A percentile compares a stretch with the other conserved stretches of the same genome.
These are phyloP conservation scores for Triplophysa rosa DNA, from an alignment of 2,113 vertebrate species.

Conservation along the genomic window DNA sequence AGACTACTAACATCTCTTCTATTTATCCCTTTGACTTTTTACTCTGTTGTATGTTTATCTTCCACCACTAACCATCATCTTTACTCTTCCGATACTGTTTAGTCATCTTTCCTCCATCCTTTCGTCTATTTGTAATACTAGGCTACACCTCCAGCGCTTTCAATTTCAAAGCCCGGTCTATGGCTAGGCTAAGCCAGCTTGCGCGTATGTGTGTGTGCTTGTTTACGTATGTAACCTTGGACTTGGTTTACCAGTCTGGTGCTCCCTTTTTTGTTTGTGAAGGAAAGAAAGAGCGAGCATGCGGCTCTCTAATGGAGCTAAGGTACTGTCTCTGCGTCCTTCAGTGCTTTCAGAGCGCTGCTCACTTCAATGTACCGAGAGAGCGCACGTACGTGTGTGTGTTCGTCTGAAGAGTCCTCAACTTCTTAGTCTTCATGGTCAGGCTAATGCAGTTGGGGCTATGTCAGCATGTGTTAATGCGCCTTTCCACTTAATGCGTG, in stretches of 20 bases:
- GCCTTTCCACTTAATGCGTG: slow-evolving; percentile 34
- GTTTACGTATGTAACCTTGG: slow-evolving; percentile 39
- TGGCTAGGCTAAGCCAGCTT: neutral
- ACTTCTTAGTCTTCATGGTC: slow-evolving; percentile 50
- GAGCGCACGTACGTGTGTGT: slow-evolving; percentile 27
- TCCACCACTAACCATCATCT: neutral
- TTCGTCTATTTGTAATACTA: neutral
- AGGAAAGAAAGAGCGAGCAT: slow-evolving; percentile 41
- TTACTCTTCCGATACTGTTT: neutral
- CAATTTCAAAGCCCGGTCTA: neutral
- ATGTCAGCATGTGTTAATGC: slow-evolving; percentile 55
- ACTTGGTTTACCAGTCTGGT: slow-evolving; percentile 42
- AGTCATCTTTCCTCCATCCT: neutral
- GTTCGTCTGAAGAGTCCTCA: slow-evolving; percentile 51
- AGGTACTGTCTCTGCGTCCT: slow-evolving; percentile 44
- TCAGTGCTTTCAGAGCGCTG: slow-evolving; percentile 53
- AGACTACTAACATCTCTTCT: too few relatives aligned
- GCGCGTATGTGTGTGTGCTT: neutral
- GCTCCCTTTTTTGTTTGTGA: slow-evolving; percentile 30
- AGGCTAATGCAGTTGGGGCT: slow-evolving; percentile 50
- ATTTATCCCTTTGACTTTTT: neutral
- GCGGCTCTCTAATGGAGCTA: slow-evolving; percentile 47
- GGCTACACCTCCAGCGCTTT: neutral
- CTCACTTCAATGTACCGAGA: slow-evolving; percentile 44
- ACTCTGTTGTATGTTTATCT: neutral